Evolutionary conservation across 2,888 invertebrate species (phyloP).

Genomic region (Machimus rusticus): DNA sequence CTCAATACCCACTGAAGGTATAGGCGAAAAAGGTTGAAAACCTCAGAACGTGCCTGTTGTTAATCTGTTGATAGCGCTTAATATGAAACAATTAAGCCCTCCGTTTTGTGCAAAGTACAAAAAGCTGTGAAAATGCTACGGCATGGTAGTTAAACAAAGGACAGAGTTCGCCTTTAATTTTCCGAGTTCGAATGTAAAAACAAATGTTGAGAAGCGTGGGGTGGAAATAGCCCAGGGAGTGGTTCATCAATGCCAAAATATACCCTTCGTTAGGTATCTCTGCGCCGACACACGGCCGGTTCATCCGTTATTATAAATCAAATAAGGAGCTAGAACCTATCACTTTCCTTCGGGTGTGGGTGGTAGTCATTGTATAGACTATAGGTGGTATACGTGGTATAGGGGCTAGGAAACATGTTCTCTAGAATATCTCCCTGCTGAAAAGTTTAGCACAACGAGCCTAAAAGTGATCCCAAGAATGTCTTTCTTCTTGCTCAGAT

Average conservation of each 20-base stretch:
- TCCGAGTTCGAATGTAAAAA: neutral
- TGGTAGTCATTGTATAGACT: no score
- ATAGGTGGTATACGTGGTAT: neutral
- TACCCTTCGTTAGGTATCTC: neutral
- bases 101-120: neutral
- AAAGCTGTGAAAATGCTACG: neutral
- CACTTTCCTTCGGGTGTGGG: neutral
- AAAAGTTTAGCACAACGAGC: neutral
- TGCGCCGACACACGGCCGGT: neutral
- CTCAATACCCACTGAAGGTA: neutral
- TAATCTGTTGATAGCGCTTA: neutral
- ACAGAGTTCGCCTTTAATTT: neutral
- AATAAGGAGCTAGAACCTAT: neutral
- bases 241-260: neutral
- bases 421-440: neutral
- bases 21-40: neutral
- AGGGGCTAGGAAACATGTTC: neutral
- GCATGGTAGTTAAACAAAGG: neutral
- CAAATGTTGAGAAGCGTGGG: neutral
- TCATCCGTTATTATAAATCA: conserved; percentile 8
- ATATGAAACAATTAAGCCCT: neutral
- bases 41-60: neutral
- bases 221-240: neutral
- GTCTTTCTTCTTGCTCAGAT: neutral
- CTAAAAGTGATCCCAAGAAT: neutral